Evolutionary conservation across 2,113 vertebrate species (phyloP).

Genomic region (Chionis minor): DNA sequence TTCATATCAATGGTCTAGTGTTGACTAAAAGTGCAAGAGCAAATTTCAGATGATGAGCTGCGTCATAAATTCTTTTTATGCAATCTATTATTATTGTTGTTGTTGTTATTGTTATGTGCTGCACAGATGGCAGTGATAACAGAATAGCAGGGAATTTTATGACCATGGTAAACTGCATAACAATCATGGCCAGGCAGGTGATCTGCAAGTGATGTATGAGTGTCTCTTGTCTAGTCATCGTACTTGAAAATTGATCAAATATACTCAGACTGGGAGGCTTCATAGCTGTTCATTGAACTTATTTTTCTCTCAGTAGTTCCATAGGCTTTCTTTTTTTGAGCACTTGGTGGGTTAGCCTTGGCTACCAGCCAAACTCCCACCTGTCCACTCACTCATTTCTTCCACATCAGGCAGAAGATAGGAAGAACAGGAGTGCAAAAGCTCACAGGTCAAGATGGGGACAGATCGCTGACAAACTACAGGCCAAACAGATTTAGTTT

Average conservation of each 20-base stretch:
- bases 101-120: neutral
- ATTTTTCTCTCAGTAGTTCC: neutral
- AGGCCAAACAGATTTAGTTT: neutral
- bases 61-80: neutral
- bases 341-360: neutral
- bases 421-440: neutral
- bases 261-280: neutral
- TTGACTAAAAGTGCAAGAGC: neutral
- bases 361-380: neutral
- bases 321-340: neutral
- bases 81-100: neutral
- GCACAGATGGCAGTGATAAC: neutral
- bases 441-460: neutral
- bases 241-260: neutral
- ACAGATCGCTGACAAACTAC: neutral
- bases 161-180: neutral
- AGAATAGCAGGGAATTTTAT: neutral
- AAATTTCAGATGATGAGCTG: neutral
- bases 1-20: neutral
- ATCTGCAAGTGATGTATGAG: neutral
- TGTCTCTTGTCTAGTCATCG: neutral
- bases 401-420: neutral
- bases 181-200: neutral
- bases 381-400: neutral
- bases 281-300: neutral